Conservation (phyloP, 2,888 invertebrate species). For the Xestia xanthographa region DNA sequence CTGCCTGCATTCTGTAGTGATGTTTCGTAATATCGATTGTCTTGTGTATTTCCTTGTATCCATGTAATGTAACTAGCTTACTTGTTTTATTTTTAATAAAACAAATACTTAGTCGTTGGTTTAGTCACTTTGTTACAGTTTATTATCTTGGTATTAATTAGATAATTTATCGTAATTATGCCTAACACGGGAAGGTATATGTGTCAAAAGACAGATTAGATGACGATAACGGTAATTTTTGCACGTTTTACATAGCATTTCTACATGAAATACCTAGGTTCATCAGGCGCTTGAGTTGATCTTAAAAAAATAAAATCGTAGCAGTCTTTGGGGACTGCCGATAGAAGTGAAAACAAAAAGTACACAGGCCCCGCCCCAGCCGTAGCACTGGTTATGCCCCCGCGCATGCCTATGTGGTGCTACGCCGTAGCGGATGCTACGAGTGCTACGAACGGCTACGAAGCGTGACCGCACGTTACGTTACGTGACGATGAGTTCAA, state of each 20-base stretch:
- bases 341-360: too few relatives aligned
- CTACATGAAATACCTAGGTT: not conserved
- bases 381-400: too few relatives aligned
- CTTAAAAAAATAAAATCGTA: too few relatives aligned
- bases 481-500: too few relatives aligned
- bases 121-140: not conserved
- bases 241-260: not conserved
- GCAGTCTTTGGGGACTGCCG: too few relatives aligned
- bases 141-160: constrained; percentile 36
- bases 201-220: constrained; percentile 19
- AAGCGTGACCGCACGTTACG: too few relatives aligned
- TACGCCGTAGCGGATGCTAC: too few relatives aligned
- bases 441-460: too few relatives aligned
- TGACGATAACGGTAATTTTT: constrained; percentile 15
- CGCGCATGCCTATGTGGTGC: too few relatives aligned
- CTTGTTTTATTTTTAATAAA: not conserved
- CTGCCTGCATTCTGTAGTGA: not conserved
- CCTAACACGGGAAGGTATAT: constrained; percentile 7
- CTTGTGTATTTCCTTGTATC: not conserved
- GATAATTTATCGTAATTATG: constrained; percentile 43
- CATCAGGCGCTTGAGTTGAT: too few relatives aligned
- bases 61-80: not conserved
- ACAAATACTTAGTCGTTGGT: constrained; percentile 5
- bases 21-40: not conserved
- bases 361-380: too few relatives aligned